Conservation (phyloP, 2,113 vertebrate species). For the Eudorcas thomsonii region DNA sequence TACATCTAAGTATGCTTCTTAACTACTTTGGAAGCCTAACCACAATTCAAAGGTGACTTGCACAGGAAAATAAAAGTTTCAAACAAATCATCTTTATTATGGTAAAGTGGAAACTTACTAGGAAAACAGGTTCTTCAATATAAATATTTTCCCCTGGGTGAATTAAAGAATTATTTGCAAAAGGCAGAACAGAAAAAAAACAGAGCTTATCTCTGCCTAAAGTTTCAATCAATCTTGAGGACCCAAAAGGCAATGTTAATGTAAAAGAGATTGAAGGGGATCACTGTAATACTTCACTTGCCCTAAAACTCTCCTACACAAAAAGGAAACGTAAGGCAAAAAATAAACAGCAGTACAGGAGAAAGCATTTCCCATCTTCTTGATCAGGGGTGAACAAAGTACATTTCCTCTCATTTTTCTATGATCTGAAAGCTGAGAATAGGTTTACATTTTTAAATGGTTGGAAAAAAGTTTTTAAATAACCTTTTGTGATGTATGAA, state of each 20-base stretch:
- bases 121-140: neutral
- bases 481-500: neutral
- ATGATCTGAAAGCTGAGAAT: neutral
- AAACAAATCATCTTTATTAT: conserved; percentile 1
- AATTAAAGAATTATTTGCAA: conserved; percentile 17
- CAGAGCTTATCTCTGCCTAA: neutral
- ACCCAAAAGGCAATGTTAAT: neutral
- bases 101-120: neutral
- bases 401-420: neutral
- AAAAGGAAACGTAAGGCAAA: neutral
- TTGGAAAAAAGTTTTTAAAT: neutral
- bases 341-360: neutral
- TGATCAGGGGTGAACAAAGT: neutral
- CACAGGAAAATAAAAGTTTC: neutral
- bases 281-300: neutral
- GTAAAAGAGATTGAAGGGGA: conserved; percentile 5
- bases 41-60: neutral
- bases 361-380: neutral
- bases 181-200: neutral
- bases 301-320: conserved; percentile 5
- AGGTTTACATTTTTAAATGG: neutral
- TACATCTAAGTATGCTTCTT: neutral
- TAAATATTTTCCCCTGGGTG: neutral
- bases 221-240: neutral
- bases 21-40: neutral